Evolutionary conservation across 2,113 vertebrate genomes (phyloP).

Genomic region (Archocentrus centrarchus): DNA sequence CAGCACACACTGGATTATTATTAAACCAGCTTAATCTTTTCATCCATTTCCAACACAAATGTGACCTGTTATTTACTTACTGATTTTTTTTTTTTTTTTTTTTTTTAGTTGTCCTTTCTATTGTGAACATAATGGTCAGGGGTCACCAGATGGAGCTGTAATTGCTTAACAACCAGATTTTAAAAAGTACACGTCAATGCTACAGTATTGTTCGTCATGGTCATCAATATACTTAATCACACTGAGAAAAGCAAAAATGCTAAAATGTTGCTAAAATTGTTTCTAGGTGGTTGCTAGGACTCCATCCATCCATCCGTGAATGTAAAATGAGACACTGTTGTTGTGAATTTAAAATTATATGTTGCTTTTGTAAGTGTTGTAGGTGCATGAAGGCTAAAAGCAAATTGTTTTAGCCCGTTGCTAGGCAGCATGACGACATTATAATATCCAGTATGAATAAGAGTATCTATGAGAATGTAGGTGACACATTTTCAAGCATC

Average conservation of each 20-base stretch:
- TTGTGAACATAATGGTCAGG: neutral
- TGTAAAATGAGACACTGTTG: neutral
- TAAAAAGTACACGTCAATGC: neutral
- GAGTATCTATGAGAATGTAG: neutral
- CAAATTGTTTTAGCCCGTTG: neutral
- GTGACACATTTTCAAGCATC: neutral
- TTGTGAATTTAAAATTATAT: neutral
- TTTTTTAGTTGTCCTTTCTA: neutral
- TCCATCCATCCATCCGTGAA: too few species aligned
- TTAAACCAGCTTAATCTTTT: neutral
- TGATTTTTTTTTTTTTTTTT: neutral
- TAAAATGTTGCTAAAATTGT: neutral
- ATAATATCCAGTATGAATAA: neutral
- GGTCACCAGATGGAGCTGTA: neutral
- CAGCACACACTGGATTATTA: neutral
- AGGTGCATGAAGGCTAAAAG: neutral
- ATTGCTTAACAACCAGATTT: neutral
- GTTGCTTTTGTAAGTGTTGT: neutral
- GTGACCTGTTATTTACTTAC: neutral
- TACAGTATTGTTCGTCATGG: neutral
- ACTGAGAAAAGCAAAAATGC: neutral
- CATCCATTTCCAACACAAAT: neutral
- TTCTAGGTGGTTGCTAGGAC: neutral
- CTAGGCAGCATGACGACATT: neutral
- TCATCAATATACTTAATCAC: neutral